Conservation (phyloP, 2,888 invertebrate species). For the Exocentrus adspersus region DNA sequence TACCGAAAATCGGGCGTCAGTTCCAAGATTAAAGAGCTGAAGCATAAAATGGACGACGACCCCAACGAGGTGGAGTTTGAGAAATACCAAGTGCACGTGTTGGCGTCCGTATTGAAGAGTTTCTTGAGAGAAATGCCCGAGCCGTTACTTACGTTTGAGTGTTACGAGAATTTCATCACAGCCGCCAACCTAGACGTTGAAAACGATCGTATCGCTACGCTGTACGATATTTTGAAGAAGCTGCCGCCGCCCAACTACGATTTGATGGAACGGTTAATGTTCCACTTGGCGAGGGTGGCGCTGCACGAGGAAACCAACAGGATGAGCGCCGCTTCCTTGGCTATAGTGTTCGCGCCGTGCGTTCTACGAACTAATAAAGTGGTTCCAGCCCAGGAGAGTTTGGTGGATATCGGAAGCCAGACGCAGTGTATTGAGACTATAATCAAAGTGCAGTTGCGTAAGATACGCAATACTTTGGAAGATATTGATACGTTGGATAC, state of each 20-base stretch:
- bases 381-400: constrained; percentile 90
- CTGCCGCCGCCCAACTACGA: constrained; percentile 90
- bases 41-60: constrained; percentile 80
- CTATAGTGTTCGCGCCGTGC: constrained; percentile 95
- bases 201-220: constrained; percentile 82
- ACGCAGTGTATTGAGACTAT: constrained; percentile 92
- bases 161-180: constrained; percentile 93
- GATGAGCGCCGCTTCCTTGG: constrained; percentile 91
- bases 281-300: constrained; percentile 91
- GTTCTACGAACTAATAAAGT: constrained; percentile 87
- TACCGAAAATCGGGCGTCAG: constrained; percentile 92
- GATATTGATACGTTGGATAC: constrained; percentile 92
- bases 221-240: constrained; percentile 88
- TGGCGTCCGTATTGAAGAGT: constrained; percentile 87
- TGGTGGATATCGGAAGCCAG: constrained; percentile 89
- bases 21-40: constrained; percentile 83
- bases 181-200: constrained; percentile 86
- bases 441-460: constrained; percentile 75
- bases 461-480: constrained; percentile 85
- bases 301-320: constrained; percentile 87
- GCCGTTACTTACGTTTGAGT: constrained; percentile 90
- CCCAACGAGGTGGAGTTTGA: constrained; percentile 78
- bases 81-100: constrained; percentile 87
- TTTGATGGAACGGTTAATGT: constrained; percentile 90
- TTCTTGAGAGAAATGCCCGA: constrained; percentile 95